Evolutionary conservation across 2,888 invertebrate species (phyloP).

Genomic region (Plutella xylostella): DNA sequence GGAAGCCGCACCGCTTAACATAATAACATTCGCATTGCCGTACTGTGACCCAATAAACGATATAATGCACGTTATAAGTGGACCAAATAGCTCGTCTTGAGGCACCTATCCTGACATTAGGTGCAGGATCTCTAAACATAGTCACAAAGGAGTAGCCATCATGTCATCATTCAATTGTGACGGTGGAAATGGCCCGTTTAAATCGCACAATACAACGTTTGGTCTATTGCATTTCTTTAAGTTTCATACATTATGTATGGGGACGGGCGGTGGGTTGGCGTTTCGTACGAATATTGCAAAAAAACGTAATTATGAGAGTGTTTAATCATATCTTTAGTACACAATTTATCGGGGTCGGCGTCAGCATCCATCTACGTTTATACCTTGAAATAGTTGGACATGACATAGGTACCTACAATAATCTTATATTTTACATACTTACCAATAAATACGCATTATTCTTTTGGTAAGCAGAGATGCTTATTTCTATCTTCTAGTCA

Average conservation of each 20-base stretch:
- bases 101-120: conserved; percentile 42
- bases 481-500: too few relatives aligned
- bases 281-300: not conserved
- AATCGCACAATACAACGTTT: conserved; percentile 44
- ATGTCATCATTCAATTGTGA: conserved; percentile 63
- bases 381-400: too few relatives aligned
- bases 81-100: conserved; percentile 33
- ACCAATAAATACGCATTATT: too few relatives aligned
- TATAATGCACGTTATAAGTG: conserved; percentile 52
- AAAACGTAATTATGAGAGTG: too few relatives aligned
- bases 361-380: too few relatives aligned
- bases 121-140: conserved; percentile 66
- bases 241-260: conserved; percentile 55
- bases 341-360: too few relatives aligned
- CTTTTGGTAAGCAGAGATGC: too few relatives aligned
- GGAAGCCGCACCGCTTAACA: too few relatives aligned
- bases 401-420: too few relatives aligned
- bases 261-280: conserved; percentile 4
- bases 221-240: conserved; percentile 62
- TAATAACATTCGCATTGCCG: conserved; percentile 3
- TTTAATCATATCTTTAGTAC: too few relatives aligned
- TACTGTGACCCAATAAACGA: conserved; percentile 46
- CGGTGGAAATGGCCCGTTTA: conserved; percentile 56
- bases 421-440: too few relatives aligned
- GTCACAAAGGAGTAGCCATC: conserved; percentile 63